These are phyloP conservation scores for Periphyllus acericola DNA, from an alignment of 2,888 invertebrate species.

Conservation along the genomic window DNA sequence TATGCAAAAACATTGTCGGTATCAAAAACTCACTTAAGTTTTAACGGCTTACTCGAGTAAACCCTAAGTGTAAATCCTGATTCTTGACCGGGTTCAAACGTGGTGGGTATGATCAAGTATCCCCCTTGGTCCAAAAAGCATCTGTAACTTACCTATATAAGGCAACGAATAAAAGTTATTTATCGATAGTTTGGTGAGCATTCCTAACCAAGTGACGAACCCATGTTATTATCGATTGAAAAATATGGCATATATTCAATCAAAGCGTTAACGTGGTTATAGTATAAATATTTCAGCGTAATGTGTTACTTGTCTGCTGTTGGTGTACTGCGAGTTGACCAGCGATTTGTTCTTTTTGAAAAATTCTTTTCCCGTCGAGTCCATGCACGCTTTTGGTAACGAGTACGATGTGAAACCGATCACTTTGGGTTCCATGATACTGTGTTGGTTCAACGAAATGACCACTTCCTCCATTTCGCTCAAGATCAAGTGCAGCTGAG, in stretches of 20 bases:
- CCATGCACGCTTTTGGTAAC: slow-evolving; percentile 76
- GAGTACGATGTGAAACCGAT: slow-evolving; percentile 90
- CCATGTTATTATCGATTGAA: background rate
- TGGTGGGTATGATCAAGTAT: slow-evolving; percentile 88
- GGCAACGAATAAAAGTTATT: background rate
- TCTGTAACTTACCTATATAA: slow-evolving; percentile 75
- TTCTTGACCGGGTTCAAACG: slow-evolving; percentile 90
- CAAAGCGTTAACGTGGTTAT: no score
- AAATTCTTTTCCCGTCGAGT: slow-evolving; percentile 81
- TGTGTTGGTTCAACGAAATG: slow-evolving; percentile 88
- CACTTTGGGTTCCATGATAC: slow-evolving; percentile 91
- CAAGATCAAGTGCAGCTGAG: slow-evolving; percentile 83
- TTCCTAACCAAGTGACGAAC: background rate
- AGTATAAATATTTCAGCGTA: no score
- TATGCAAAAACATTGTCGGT: background rate
- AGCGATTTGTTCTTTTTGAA: slow-evolving; percentile 88
- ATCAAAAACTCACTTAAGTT: slow-evolving; percentile 74
- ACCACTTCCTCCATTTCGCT: slow-evolving; percentile 85
- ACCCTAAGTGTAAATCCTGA: slow-evolving; percentile 87
- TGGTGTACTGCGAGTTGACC: slow-evolving; percentile 90
- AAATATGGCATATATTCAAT: background rate
- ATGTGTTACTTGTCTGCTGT: slow-evolving; percentile 81
- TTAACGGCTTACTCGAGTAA: slow-evolving; percentile 80
- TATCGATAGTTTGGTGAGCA: background rate
- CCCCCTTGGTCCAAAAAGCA: slow-evolving; percentile 83